Evolutionary conservation across 1,140 invertebrate genomes (phyloP), one percentile per base, ranked within the genome.

Genomic region (Akabosia matsudoensis): DNA sequence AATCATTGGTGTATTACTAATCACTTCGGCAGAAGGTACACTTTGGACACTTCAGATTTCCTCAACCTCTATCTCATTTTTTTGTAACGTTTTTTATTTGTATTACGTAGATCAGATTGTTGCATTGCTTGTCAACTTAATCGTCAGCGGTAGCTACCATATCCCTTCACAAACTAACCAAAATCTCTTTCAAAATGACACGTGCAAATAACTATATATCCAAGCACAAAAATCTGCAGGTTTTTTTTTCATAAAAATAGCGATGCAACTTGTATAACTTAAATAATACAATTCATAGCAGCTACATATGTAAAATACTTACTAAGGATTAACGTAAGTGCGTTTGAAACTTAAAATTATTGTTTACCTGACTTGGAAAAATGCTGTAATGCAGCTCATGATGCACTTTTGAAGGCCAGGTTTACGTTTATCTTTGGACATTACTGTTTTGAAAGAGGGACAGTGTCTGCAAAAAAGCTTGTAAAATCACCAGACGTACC

Each of bases 311-410:
- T n/a, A n/a, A n/a, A n/a, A n/a, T n/a, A n/a, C n/a, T n/a, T n/a
- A n/a, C n/a, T n/a, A n/a, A n/a, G n/a, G n/a, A n/a, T n/a, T n/a
- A n/a, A n/a, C n/a, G n/a, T n/a, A 56, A 56, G 54, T 56, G 54
- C 54, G 54, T 56, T 56, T 56, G 14, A n/a, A 13, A 56, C 22
- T 56, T 56, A 56, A 56, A 56, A 24, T 45, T 45, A 45, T 56
- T n/a, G n/a, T n/a, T n/a, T n/a, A 22, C 54, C 54, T 56, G 54
- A 56, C 54, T 56, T 56, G 54, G 22, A 56, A 56, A 45, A 56
- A 56, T 56, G 54, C 54, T 22, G 24, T 56, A 45, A 18, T 45
- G 18, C 10, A n/a, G 54, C 24, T 56, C n/a, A 56, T 10, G 54
- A 16, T 56, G 54, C 54, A 56, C 54, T 45, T 45, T 45, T 45